Base-by-base conservation (phyloP, 2,113 vertebrate species). In the Petrocephalus zakoni region DNA sequence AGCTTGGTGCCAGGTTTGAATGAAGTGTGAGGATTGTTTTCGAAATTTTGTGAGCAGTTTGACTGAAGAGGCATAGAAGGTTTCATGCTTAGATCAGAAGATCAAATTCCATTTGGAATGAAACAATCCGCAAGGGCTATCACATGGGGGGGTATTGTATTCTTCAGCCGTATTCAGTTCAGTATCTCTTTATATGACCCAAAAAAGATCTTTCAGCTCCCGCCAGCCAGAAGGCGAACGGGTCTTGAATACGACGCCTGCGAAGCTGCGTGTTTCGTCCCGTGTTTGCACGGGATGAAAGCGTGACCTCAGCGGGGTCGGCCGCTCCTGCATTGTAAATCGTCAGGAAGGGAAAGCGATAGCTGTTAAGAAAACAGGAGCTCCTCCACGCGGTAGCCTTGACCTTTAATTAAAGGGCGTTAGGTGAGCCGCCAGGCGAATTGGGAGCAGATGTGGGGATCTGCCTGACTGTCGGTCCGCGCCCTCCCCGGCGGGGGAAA, bases 381-480 rank as follows among this genome's bases (percentile, higher is more conserved):
- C 81, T 89, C 89, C 72, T 84, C 81, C 42, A 11, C 81, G 72
- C 87, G 61, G 88, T 82, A 51, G 52, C 68, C 4, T 53, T 85
- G 88, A 92, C 90, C 90, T 91, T 92, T 91, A 87, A 68, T 88
- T 85, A 75, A 86, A 92, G 89, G 90, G 68, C 83, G 51, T 87
- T 46, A 51, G 85, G 81, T 87, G 88, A 68, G 68, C 55, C 90
- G 55, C 37, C 75, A 64, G 89, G 46, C 46, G 87, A 68, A 42
- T 78, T 22, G 11, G 47, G 42, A 68, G 51, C 91, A 90, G 91
- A 91, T 92, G 87, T 88, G 85, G 53, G 81, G 86, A 89, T 75
- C 47, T 22, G 87, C 47, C 55, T 83, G 88, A 87, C 90, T 85
- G 75, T 90, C 46, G 87, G 86, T 55, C 29, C 37, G 75, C 11